Percentiles rank a stretch among this genome's conserved stretches.
phyloP scores from a whole-genome alignment of 2,113 vertebrate genomes.

The Pongo pygmaeus region DNA sequence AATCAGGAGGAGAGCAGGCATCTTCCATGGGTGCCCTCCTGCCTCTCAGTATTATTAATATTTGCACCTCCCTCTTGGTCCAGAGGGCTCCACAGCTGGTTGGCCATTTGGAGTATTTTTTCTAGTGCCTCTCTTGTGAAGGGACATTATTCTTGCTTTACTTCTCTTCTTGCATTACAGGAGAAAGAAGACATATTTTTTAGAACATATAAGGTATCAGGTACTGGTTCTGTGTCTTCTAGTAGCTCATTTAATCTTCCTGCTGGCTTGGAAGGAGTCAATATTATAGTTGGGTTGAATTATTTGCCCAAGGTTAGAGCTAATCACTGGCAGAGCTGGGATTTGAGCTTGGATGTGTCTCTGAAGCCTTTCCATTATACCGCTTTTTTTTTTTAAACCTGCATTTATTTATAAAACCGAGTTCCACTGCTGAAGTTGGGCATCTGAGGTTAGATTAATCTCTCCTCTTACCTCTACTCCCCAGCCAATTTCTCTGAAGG shows the following conservation, averaged over 20 bases:
- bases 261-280: neutral
- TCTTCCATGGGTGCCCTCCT: neutral
- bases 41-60: neutral
- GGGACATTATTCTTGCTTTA: neutral
- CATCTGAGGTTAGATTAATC: neutral
- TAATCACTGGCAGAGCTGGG: neutral
- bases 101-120: neutral
- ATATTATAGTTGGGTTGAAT: neutral
- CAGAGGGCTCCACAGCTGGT: neutral
- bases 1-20: too few species aligned
- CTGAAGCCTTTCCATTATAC: neutral
- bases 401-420: neutral
- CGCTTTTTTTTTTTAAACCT: neutral
- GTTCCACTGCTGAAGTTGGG: neutral
- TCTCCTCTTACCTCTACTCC: neutral
- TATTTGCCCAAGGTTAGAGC: neutral
- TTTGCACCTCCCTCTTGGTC: neutral
- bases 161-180: neutral
- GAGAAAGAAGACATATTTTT: neutral
- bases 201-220: neutral
- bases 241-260: neutral
- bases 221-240: neutral
- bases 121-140: neutral
- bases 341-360: neutral
- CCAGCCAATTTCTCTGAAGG: neutral